Conservation (phyloP, 2,113 vertebrate species). For the Thunnus maccoyii region DNA sequence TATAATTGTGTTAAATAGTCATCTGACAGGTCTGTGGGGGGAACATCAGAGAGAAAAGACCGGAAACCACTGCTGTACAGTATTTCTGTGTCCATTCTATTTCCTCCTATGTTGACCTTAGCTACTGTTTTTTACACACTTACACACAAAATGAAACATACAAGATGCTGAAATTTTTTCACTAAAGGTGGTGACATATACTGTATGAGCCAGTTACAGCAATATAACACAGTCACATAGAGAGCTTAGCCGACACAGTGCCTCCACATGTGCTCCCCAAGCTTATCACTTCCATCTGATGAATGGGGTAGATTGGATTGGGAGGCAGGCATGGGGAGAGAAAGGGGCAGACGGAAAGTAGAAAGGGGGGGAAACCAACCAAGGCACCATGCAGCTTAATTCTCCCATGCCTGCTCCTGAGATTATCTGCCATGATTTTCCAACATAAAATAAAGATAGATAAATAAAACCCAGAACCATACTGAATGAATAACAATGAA, state of each 20-base stretch:
- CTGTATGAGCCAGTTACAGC: conserved; percentile 47
- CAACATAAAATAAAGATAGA: conserved; percentile 73
- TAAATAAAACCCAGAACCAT: conserved; percentile 76
- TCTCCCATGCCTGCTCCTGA: conserved; percentile 63
- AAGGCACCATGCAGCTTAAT: conserved; percentile 70
- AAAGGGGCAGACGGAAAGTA: conserved; percentile 48
- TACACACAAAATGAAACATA: neutral
- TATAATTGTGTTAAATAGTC: neutral
- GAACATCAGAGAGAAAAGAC: neutral
- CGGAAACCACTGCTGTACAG: neutral
- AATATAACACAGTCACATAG: conserved; percentile 55
- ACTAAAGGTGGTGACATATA: conserved; percentile 23
- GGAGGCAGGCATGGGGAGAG: conserved; percentile 78
- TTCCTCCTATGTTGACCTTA: conserved; percentile 24
- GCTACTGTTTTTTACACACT: neutral
- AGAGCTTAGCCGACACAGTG: conserved; percentile 78
- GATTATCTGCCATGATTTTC: conserved; percentile 74
- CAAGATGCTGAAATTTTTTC: conserved; percentile 6
- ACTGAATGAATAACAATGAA: conserved; percentile 78
- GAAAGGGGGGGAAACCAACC: conserved; percentile 32
- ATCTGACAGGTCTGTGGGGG: neutral
- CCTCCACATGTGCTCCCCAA: conserved; percentile 81
- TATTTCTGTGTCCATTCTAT: neutral
- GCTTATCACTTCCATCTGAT: conserved; percentile 88
- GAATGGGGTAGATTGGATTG: conserved; percentile 86